Conservation (phyloP, 2,797 vertebrate species). For the Eurystomus glaucurus region DNA sequence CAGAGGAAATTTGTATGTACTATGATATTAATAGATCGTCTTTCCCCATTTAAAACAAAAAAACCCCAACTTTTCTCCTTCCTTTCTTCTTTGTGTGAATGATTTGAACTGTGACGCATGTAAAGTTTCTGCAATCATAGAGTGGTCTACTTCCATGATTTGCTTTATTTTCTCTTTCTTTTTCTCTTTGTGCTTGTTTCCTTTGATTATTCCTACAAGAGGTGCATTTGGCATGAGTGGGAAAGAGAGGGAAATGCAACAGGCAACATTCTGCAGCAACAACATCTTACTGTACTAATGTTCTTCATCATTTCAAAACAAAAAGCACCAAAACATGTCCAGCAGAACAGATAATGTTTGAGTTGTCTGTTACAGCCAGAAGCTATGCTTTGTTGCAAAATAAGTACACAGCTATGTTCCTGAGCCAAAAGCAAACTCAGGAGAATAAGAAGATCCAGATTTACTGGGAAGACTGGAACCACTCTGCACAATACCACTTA, state of each 20-base stretch:
- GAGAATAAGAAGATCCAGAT: neutral
- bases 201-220: neutral
- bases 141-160: neutral
- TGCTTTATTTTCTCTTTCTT: neutral
- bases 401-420: neutral
- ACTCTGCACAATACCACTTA: neutral
- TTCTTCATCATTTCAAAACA: neutral
- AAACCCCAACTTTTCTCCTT: neutral
- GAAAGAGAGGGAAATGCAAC: neutral
- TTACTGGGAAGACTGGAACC: neutral
- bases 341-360: neutral
- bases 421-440: neutral
- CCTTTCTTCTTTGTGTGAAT: neutral
- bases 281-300: neutral
- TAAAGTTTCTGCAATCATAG: neutral
- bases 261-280: neutral
- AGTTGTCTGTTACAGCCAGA: neutral
- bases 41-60: conserved; percentile 2
- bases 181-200: neutral
- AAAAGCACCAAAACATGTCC: neutral
- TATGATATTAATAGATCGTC: neutral
- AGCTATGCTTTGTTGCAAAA: neutral
- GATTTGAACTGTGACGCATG: neutral
- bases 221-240: neutral
- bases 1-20: neutral